Conservation (phyloP, 2,888 invertebrate genomes). For the Ormia ochracea region DNA sequence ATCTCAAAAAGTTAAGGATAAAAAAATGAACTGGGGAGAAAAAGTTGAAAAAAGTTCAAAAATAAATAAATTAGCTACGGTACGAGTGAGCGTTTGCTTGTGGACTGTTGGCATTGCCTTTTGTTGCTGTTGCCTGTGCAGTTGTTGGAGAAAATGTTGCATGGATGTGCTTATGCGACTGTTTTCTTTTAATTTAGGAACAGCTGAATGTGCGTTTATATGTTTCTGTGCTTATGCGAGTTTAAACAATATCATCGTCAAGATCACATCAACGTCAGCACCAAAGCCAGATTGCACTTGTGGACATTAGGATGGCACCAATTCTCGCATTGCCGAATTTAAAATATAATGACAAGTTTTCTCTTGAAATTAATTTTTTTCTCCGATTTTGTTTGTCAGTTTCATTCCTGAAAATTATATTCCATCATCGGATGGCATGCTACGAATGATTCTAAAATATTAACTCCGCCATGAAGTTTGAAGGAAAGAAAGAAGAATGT, state of each 20-base stretch:
- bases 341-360: too few species aligned
- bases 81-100: slow-evolving; percentile 1
- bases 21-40: slow-evolving; percentile 8
- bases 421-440: too few species aligned
- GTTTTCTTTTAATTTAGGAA: slow-evolving; percentile 44
- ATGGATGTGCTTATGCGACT: background rate
- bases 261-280: slow-evolving; percentile 39
- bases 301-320: background rate
- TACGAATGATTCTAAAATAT: too few species aligned
- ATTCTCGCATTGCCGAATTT: background rate
- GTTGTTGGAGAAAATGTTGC: slow-evolving; percentile 36
- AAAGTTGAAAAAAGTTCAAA: slow-evolving; percentile 10
- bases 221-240: slow-evolving; percentile 7
- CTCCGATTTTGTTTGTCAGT: too few species aligned
- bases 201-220: background rate
- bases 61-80: slow-evolving; percentile 49
- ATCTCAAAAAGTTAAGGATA: slow-evolving; percentile 12
- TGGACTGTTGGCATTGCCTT: background rate
- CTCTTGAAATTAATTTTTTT: too few species aligned
- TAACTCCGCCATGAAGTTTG: too few species aligned
- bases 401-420: too few species aligned
- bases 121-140: background rate
- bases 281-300: slow-evolving; percentile 29
- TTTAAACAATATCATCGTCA: slow-evolving; percentile 25
- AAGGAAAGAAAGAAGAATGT: too few species aligned